Conservation (phyloP, 2,888 invertebrate species). For the Mythimna pallens region DNA sequence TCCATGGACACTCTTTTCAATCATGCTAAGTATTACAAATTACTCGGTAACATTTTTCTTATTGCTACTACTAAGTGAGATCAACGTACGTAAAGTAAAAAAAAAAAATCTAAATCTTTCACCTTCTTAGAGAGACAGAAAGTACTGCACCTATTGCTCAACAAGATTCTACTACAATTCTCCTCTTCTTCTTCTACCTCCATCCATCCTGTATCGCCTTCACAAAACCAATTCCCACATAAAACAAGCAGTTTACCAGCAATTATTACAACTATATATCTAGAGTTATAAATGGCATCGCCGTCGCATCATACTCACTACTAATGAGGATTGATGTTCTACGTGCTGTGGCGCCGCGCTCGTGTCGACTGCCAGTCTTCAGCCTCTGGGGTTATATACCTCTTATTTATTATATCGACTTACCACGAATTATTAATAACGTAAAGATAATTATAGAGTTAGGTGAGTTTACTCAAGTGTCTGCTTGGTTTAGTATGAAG, state of each 20-base stretch:
- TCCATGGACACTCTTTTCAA: no score
- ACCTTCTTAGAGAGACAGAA: no score
- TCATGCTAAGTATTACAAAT: no score
- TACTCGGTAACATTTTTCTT: no score
- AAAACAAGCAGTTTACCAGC: neutral
- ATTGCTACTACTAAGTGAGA: no score
- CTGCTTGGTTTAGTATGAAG: neutral
- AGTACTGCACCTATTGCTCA: no score
- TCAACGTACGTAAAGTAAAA: no score
- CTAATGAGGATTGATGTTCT: constrained; percentile 44
- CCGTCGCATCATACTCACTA: constrained; percentile 15
- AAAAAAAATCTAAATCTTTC: no score
- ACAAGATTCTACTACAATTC: neutral
- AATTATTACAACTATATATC: constrained; percentile 8
- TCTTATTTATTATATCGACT: constrained; percentile 20
- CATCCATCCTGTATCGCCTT: neutral
- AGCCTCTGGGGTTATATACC: neutral
- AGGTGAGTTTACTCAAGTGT: constrained; percentile 11
- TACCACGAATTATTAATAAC: neutral
- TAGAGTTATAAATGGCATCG: constrained; percentile 11
- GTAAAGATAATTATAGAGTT: neutral
- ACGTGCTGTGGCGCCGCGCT: constrained; percentile 20
- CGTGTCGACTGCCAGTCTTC: constrained; percentile 4
- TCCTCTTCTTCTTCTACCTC: neutral
- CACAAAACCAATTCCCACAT: neutral